These are phyloP conservation scores for Carassius auratus DNA, from an alignment of 2,113 vertebrate species.

Conservation along the genomic window DNA sequence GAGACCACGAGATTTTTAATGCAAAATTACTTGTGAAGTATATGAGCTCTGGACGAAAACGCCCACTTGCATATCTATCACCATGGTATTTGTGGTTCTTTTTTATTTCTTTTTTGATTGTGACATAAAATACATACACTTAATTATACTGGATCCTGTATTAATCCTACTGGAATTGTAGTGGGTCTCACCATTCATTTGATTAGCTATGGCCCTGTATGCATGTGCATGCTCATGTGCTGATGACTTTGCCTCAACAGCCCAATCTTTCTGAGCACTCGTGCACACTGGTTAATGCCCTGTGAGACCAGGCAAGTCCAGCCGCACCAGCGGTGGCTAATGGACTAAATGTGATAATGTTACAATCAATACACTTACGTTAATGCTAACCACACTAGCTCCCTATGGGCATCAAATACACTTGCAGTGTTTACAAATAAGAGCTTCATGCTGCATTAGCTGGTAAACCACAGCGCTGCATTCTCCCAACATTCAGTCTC, in stretches of 20 bases:
- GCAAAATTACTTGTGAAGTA: not conserved
- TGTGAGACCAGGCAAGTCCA: slow-evolving; percentile 6
- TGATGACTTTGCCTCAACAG: slow-evolving; percentile 3
- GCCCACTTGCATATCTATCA: not conserved
- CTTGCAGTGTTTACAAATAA: slow-evolving; percentile 44
- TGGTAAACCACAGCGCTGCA: slow-evolving; percentile 41
- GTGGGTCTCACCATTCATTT: not conserved
- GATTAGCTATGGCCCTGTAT: not conserved
- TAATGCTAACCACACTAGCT: slow-evolving; percentile 16
- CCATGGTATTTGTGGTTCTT: not conserved
- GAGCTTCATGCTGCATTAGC: slow-evolving; percentile 44
- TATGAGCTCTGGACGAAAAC: not conserved
- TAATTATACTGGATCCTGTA: not conserved
- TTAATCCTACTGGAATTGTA: not conserved
- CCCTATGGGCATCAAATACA: slow-evolving; percentile 30
- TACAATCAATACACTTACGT: slow-evolving; percentile 14
- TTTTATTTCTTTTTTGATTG: not conserved
- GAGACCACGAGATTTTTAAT: not conserved
- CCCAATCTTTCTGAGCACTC: slow-evolving; percentile 14
- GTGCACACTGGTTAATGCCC: slow-evolving; percentile 7
- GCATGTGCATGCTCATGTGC: not conserved
- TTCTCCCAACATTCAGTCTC: slow-evolving; percentile 37
- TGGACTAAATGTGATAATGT: slow-evolving; percentile 13
- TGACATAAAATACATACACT: not conserved
- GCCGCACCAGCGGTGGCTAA: not conserved